Percentiles rank a stretch among this genome's conserved stretches.
phyloP scores from a whole-genome alignment of 2,113 vertebrate species.

The Peromyscus leucopus region DNA sequence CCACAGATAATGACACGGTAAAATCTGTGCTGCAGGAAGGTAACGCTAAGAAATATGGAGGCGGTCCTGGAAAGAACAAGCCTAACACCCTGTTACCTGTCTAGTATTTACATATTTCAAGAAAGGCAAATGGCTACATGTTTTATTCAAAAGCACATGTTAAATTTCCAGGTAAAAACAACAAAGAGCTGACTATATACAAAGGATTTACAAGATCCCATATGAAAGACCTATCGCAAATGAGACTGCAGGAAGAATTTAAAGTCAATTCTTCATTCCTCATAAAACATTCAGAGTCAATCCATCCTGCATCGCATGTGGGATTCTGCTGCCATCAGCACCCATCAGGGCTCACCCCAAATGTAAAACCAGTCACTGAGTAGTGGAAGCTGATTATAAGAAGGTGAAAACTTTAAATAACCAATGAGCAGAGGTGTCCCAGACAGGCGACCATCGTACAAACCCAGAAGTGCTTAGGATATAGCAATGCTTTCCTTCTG shows the following conservation, averaged over 20 bases:
- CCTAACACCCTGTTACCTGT: neutral
- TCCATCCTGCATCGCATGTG: neutral
- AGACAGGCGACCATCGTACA: neutral
- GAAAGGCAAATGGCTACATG: constrained; percentile 37
- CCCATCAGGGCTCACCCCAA: neutral
- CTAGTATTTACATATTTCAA: constrained; percentile 14
- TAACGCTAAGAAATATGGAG: neutral
- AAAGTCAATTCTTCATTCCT: constrained; percentile 53
- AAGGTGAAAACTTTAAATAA: neutral
- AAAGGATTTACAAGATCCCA: constrained; percentile 61
- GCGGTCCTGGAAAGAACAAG: neutral
- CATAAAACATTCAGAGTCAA: constrained; percentile 72
- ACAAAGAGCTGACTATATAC: constrained; percentile 63
- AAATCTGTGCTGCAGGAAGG: neutral
- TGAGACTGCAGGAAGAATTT: constrained; percentile 62
- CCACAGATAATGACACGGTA: neutral
- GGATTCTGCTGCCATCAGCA: constrained; percentile 11
- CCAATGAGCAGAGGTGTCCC: neutral
- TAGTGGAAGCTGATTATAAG: neutral
- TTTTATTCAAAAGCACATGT: constrained; percentile 77
- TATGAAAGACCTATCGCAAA: constrained; percentile 59
- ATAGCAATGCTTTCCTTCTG: neutral
- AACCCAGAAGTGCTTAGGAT: neutral
- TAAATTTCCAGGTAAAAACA: constrained; percentile 69
- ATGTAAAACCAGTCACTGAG: constrained; percentile 13